These are phyloP conservation scores for Drosophila neocordata DNA, from an alignment of 1,140 invertebrate genomes.

Conservation along the genomic window DNA sequence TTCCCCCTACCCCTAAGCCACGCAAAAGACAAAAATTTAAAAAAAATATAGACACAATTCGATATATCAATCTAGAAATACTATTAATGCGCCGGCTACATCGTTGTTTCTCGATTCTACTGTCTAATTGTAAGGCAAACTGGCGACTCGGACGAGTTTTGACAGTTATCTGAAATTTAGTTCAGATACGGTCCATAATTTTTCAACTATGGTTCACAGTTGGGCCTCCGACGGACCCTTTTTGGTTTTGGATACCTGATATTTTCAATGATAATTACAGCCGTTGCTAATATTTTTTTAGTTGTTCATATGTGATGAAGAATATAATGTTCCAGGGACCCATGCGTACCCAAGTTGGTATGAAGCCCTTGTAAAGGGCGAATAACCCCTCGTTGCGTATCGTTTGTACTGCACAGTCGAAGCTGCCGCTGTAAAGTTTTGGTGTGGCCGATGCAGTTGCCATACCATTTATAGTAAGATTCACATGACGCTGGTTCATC, in stretches of 20 bases:
- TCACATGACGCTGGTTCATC: slow-evolving; percentile 93
- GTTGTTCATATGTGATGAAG: slow-evolving; percentile 97
- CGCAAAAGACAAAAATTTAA: background rate
- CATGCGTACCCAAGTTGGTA: slow-evolving; percentile 97
- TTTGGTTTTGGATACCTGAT: slow-evolving; percentile 68
- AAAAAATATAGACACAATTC: slow-evolving; percentile 1
- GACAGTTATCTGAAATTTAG: background rate
- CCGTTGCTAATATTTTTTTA: slow-evolving; percentile 87
- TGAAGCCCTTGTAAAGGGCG: slow-evolving; percentile 97
- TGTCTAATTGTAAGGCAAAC: slow-evolving; percentile 6
- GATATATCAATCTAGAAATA: slow-evolving; percentile 6
- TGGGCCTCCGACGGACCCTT: slow-evolving; percentile 10
- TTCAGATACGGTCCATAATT: background rate
- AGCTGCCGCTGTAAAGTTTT: slow-evolving; percentile 91
- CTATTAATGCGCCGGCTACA: slow-evolving; percentile 4
- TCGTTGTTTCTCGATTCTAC: background rate
- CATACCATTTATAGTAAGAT: slow-evolving; percentile 83
- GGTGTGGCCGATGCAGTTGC: slow-evolving; percentile 77
- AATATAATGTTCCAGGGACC: slow-evolving; percentile 99
- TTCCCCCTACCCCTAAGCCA: background rate
- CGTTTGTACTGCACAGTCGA: slow-evolving; percentile 92
- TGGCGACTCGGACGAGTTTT: background rate
- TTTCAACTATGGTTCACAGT: background rate
- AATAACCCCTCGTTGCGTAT: slow-evolving; percentile 88
- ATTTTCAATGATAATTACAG: slow-evolving; percentile 21